These are phyloP conservation scores for Geophilus truncorum DNA, from an alignment of 2,888 invertebrate species.

Conservation along the genomic window DNA sequence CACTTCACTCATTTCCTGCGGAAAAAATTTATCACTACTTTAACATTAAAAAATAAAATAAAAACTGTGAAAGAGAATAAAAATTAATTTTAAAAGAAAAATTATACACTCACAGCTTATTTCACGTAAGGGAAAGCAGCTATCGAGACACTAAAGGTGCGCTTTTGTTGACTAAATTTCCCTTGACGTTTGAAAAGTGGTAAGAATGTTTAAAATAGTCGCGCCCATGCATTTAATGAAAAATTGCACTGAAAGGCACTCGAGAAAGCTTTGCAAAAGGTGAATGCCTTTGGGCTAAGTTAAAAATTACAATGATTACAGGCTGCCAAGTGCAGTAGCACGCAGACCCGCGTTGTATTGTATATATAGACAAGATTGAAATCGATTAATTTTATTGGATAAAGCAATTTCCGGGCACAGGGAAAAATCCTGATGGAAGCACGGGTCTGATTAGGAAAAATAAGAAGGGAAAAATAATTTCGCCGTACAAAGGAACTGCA, in stretches of 20 bases:
- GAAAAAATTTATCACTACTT: no score
- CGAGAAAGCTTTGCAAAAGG: background rate
- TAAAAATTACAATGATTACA: background rate
- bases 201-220: background rate
- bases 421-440: background rate
- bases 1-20: background rate
- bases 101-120: no score
- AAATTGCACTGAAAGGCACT: background rate
- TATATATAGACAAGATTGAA: background rate
- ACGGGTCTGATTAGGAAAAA: background rate
- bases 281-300: background rate
- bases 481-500: background rate
- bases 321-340: background rate
- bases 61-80: no score
- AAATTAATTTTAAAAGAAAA: no score
- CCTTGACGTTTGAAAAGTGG: background rate
- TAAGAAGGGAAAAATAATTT: background rate
- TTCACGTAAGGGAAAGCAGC: no score
- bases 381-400: background rate
- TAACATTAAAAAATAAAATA: no score
- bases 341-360: background rate
- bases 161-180: background rate
- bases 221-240: background rate
- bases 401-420: background rate
- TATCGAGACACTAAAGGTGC: no score